Evolutionary conservation across 2,113 vertebrate species (phyloP).

Genomic region (Calcarius ornatus): DNA sequence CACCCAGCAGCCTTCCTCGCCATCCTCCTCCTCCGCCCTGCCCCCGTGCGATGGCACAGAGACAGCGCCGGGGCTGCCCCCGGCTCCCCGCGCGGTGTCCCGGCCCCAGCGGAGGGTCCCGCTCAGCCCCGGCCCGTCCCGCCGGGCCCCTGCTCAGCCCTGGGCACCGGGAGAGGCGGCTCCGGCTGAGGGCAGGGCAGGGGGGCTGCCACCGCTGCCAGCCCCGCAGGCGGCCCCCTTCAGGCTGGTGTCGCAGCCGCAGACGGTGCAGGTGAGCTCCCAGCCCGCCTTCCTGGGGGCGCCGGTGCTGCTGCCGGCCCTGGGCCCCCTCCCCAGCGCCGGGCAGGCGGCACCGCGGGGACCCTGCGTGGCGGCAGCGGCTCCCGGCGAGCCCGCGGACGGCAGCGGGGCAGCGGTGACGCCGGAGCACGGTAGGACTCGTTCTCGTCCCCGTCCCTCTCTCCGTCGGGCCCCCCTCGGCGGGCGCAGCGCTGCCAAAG

Average conservation of each 20-base stretch:
- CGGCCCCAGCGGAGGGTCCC: slow-evolving; percentile 12
- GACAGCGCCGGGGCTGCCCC: slow-evolving; percentile 67
- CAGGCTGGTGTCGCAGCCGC: slow-evolving; percentile 59
- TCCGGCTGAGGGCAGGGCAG: not conserved
- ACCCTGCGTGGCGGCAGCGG: not conserved
- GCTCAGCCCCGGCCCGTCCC: slow-evolving; percentile 31
- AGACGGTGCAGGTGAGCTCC: slow-evolving; percentile 61
- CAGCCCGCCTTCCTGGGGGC: slow-evolving; percentile 6
- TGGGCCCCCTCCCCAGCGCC: not conserved
- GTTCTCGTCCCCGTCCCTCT: not conserved
- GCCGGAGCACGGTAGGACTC: not conserved
- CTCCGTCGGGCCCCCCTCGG: not conserved
- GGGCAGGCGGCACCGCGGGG: not conserved
- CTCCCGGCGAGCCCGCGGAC: not conserved
- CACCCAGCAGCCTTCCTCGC: slow-evolving; percentile 25
- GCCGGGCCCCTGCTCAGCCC: not conserved
- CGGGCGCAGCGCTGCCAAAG: accelerated
- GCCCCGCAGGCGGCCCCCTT: slow-evolving; percentile 49
- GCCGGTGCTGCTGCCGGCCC: not conserved
- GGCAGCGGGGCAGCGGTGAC: not conserved
- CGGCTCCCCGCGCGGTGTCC: not conserved
- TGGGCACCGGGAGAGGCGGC: slow-evolving; percentile 25
- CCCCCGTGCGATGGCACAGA: not conserved
- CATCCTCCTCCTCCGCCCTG: not conserved
- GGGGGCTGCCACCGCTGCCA: not conserved